Evolutionary conservation across 1,140 invertebrate species (phyloP).

Genomic region (Scaptomyza montana): DNA sequence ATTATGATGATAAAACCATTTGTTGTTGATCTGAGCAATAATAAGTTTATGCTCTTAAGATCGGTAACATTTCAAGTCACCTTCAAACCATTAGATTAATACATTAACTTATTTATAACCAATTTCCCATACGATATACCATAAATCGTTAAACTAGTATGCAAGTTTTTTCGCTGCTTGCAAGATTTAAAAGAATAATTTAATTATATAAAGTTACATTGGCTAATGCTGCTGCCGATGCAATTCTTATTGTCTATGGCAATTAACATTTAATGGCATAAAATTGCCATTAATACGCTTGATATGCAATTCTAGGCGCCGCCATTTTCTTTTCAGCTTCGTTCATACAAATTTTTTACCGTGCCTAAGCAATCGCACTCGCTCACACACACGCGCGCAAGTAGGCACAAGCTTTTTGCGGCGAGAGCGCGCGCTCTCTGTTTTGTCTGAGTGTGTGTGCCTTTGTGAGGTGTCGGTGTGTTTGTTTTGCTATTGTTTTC

Average conservation of each 20-base stretch:
- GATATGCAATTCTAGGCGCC: slow-evolving; percentile 45
- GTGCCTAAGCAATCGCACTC: slow-evolving; percentile 41
- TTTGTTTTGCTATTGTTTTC: slow-evolving; percentile 70
- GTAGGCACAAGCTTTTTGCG: slow-evolving; percentile 43
- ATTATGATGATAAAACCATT: too few species aligned
- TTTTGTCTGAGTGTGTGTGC: slow-evolving; percentile 12
- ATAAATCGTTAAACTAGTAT: background rate
- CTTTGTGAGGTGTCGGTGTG: slow-evolving; percentile 31
- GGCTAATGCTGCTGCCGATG: background rate
- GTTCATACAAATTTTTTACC: slow-evolving; percentile 75
- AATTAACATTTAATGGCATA: slow-evolving; percentile 22
- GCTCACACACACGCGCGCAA: slow-evolving; percentile 41
- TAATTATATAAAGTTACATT: background rate
- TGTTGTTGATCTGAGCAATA: background rate
- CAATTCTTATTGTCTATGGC: slow-evolving; percentile 1
- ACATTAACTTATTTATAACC: background rate
- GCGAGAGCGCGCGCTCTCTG: slow-evolving; percentile 23
- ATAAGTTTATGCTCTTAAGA: background rate
- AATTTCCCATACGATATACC: background rate
- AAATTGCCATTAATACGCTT: slow-evolving; percentile 40
- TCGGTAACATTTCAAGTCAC: background rate
- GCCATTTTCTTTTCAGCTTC: slow-evolving; percentile 68
- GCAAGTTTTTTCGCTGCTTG: background rate
- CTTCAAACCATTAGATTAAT: background rate
- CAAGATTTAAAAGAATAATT: background rate